Percentiles rank a stretch among this genome's conserved stretches.
phyloP scores from a whole-genome alignment of 2,113 vertebrate species.

The Pitta sordida region DNA sequence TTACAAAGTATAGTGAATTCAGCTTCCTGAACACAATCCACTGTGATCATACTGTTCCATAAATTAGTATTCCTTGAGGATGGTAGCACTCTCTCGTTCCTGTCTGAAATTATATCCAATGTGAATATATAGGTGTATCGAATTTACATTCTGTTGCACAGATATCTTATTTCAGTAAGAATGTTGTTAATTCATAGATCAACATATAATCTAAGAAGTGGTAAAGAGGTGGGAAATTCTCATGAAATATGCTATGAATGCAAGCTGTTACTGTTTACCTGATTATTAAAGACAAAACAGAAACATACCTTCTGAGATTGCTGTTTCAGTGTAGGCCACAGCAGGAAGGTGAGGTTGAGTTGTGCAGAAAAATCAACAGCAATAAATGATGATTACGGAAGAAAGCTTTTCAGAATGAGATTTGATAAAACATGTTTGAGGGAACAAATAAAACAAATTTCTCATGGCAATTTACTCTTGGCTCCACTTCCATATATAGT shows the following conservation, averaged over 20 bases:
- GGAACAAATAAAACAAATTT: not conserved
- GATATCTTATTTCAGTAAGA: not conserved
- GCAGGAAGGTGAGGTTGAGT: not conserved
- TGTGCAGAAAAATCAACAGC: not conserved
- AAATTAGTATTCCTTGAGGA: not conserved
- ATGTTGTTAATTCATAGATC: not conserved
- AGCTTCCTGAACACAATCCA: not conserved
- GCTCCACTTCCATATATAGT: accelerated
- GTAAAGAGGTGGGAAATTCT: not conserved
- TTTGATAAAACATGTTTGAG: not conserved
- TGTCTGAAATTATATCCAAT: not conserved
- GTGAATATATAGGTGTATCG: not conserved
- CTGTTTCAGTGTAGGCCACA: not conserved
- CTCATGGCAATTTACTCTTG: not conserved
- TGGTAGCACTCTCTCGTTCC: not conserved
- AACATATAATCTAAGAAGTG: not conserved
- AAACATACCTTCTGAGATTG: not conserved
- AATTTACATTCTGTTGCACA: not conserved
- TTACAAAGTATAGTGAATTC: not conserved
- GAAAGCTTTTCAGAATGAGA: not conserved
- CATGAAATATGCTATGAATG: not conserved
- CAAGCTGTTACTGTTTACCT: not conserved
- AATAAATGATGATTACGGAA: not conserved
- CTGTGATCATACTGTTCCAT: not conserved
- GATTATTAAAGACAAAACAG: not conserved